Base-by-base conservation (phyloP, 2,797 vertebrate genomes). In the Eutrigla gurnardus region DNA sequence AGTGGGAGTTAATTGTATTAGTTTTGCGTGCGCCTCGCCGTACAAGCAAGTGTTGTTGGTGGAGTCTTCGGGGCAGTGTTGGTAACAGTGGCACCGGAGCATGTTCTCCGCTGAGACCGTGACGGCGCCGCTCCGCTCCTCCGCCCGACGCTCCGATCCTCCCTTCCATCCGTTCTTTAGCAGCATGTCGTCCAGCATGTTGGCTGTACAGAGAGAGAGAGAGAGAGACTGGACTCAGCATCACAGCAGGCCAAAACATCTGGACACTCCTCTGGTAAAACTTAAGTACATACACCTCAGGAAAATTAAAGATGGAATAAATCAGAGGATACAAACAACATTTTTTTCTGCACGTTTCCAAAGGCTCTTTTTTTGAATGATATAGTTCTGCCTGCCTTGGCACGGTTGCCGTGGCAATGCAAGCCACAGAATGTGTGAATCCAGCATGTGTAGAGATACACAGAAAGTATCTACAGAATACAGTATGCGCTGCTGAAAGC, bases 41-140 rank as follows among this genome's bases (percentile, higher is more conserved):
- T 92, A 99, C 98, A 96, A 96, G 97, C 98, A 99, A 36, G 97
- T 98, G 83, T 96, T 97, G 94, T 99, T 99, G 90, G 95, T 91
- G 0, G 97, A 96, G 81, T 97, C 96, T 81, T 98, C 97, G 0
- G 97, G 97, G 84, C 98, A 99, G 69, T 98, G 96, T 75, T 97
- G 96, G 87, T 96, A 95, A 92, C 98, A 99, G 86, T 97, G 95
- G 76, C 98, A 99, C 85, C 92, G 94, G 32, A 98, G 91, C 70
- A 94, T 86, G 91, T 95, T 96, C 81, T 94, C 93, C 0, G 94
- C 88, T 54, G 92, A 89, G 11, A 92, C 89, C 4, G 95, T 89
- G 62, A 92, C 93, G 0, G 93, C 88, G 69, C 92, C 95, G 79
- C 95, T 93, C 71, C 84, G 87, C 35, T 96, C 94, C 80, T 94